These are phyloP conservation scores for Muntiacus muntjak DNA, from an alignment of 2,113 vertebrate genomes.

Conservation along the genomic window DNA sequence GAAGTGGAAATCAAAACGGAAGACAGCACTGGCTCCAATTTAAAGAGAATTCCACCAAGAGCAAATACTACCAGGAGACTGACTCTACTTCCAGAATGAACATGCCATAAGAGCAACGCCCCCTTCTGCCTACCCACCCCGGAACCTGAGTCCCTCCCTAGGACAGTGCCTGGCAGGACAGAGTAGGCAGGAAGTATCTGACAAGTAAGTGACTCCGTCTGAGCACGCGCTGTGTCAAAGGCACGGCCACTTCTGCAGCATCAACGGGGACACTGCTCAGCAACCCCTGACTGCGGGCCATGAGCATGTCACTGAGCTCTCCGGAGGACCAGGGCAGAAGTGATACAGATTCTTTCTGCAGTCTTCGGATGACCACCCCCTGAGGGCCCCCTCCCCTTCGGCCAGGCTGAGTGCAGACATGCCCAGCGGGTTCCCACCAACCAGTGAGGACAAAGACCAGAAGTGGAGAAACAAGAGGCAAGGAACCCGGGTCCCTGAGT, in stretches of 20 bases:
- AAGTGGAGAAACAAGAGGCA: background rate
- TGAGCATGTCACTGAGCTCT: background rate
- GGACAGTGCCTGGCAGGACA: background rate
- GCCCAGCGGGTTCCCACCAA: no score
- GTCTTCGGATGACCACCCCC: background rate
- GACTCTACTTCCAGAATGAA: background rate
- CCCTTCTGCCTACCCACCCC: background rate
- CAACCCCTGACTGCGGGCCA: no score
- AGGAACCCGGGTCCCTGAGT: background rate
- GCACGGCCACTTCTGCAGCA: background rate
- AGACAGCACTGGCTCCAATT: background rate
- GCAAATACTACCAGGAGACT: background rate
- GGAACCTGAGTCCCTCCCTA: background rate
- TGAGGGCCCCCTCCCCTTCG: background rate
- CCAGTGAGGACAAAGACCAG: background rate
- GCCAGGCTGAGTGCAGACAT: background rate
- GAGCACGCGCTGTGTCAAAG: no score
- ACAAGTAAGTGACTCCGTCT: background rate
- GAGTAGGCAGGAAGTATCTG: fast-evolving
- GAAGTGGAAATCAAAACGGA: background rate
- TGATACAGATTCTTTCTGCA: background rate
- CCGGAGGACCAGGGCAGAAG: background rate
- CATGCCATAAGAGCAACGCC: background rate
- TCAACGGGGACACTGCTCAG: background rate
- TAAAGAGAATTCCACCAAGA: background rate